A percentile compares a stretch with the other conserved stretches of the same genome.
These are phyloP conservation scores for Stomatorhinus walkeri DNA, from an alignment of 2,797 vertebrate genomes.

Conservation along the genomic window DNA sequence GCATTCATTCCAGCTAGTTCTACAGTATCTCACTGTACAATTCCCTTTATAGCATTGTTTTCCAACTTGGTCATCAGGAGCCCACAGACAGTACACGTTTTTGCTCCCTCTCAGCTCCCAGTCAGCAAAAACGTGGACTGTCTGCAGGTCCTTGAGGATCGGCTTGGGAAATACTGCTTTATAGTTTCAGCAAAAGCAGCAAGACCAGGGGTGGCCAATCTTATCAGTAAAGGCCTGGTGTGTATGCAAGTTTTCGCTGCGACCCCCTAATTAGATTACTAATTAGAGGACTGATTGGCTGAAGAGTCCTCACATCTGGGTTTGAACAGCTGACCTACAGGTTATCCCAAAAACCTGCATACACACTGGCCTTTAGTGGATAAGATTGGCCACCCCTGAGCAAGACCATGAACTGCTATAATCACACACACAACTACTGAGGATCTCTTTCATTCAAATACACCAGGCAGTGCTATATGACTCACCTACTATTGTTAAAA, in stretches of 20 bases:
- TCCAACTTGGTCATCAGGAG: neutral
- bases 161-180: neutral
- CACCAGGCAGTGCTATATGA: neutral
- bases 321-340: too few species aligned
- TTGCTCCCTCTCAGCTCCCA: neutral
- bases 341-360: too few species aligned
- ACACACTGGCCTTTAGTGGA: too few species aligned
- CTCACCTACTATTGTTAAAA: neutral
- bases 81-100: neutral
- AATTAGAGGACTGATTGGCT: too few species aligned
- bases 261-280: too few species aligned
- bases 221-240: too few species aligned
- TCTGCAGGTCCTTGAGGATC: neutral
- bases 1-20: neutral
- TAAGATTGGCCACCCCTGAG: neutral
- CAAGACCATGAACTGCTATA: neutral
- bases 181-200: neutral
- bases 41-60: neutral
- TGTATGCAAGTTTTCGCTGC: too few species aligned
- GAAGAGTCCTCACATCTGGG: too few species aligned
- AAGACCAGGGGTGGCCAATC: neutral
- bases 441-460: neutral
- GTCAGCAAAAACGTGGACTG: neutral
- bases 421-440: neutral
- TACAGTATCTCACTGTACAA: neutral